Base-by-base conservation (phyloP, 2,888 invertebrate genomes). In the Ormia ochracea region DNA sequence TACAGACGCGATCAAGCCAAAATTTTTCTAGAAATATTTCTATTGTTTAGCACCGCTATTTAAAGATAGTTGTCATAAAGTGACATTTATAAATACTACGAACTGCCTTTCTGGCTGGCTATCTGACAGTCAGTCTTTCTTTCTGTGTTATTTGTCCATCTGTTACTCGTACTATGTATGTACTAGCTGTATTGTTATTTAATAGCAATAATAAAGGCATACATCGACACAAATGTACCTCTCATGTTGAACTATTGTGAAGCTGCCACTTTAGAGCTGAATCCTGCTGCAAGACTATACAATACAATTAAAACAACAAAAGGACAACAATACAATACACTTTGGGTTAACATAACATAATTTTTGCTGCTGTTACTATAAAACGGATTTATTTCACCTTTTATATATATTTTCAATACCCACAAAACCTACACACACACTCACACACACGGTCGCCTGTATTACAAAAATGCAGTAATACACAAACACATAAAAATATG, bases 311-410 rank as follows among this genome's bases (percentile, higher is more conserved):
- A 41, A 43, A 54, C 69, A 68, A 54, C 23, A 23, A 19, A 56
- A 56, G 33, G 38, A 43, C 63, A 36, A 28, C 45, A 14, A 33
- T 19, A 10, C 54, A 56, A 41, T 59, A 43, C 59, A 19, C 48
- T 50, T 50, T 31, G 38, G 41, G 43, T 68, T 68, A 54, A 43
- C 45, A 54, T 68, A 54, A 43, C 45, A 23, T 45, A 21, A 54
- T 52, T 36, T 54, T 43, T 48, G 10, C 14, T 58, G 19, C 28
- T 58, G 14, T 14, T 50, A 14, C 50, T 48, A 56, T 21, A 50
- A 38, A 59, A 59, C 21, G 26, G 50, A 50, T 63, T 73, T 65
- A 63, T 45, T 45, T 73, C 45, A 65, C 73, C 73, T 73, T 73
- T 63, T 73, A 43, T 33, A 12, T n/a, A 10, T 12, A 33, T 3